Conservation (phyloP, 2,797 vertebrate genomes). For the Myripristis jacobus region DNA sequence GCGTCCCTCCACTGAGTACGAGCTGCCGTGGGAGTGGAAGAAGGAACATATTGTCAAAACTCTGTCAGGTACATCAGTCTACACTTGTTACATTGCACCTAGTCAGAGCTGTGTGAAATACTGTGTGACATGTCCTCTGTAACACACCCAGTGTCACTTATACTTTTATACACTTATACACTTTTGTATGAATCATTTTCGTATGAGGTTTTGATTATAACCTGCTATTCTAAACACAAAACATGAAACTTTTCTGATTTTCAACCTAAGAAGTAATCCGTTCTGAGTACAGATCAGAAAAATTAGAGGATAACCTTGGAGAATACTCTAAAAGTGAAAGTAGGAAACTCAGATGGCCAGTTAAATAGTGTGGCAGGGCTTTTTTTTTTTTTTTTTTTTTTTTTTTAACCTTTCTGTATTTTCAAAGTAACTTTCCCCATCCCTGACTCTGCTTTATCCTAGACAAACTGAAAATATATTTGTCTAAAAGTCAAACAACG, state of each 20-base stretch:
- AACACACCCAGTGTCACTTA: neutral
- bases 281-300: too few species aligned
- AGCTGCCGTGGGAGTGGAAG: conserved; percentile 97
- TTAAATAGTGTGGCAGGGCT: too few species aligned
- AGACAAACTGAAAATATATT: conserved; percentile 38
- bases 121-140: too few species aligned
- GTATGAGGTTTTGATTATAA: too few species aligned
- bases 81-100: neutral
- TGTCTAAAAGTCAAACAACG: conserved; percentile 36
- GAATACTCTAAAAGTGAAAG: too few species aligned
- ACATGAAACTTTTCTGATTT: neutral
- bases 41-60: conserved; percentile 91
- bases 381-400: neutral
- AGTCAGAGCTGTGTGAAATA: neutral
- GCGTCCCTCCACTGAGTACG: conserved; percentile 88
- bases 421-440: neutral
- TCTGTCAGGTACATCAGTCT: conserved; percentile 85
- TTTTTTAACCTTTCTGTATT: neutral
- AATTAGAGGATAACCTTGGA: too few species aligned
- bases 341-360: too few species aligned
- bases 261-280: too few species aligned
- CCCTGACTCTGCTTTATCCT: conserved; percentile 5
- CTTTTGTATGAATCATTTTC: neutral
- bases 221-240: neutral
- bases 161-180: too few species aligned